Evolutionary conservation across 2,113 vertebrate species (phyloP), one percentile per base, ranked within the genome.

Genomic region (Pteropus alecto): DNA sequence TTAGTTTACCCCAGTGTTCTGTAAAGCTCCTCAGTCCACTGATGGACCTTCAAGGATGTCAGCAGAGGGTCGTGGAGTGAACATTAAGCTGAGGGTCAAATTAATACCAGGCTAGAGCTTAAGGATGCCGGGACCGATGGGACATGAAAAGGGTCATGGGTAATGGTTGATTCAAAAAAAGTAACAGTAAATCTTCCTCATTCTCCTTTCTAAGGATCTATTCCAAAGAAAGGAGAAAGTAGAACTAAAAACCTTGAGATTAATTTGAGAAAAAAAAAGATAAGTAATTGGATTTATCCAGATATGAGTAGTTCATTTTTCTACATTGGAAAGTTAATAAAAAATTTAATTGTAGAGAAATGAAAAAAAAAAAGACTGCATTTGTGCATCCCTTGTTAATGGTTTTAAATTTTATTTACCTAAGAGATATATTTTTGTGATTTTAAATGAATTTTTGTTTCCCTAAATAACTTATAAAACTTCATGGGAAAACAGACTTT

Each of bases 351-450:
- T 12, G 38, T 26, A 56, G 24, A 56, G 73, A 61, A 81, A 73
- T 79, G 16, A 65, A 71, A 15, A 15, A 48, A 76, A 68, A 71
- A 71, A 24, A 73, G 73, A 51, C 21, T 81, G 8, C 11, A 48
- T 88, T 87, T 85, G 73, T 87, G 6, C 13, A 76, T 88, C 30
- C 1, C 13, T 0, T 60, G 19, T 79, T 78, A 33, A 65, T 83
- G 26, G 13, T 63, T 93, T 84, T 56, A 61, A 96, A 21, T 68
- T 61, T 51, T 81, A 89, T 84, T 19, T 71, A 61, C 7, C 18
- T 79, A 18, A 54, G 67, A 86, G 12, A 81, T 67, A 65, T 46
- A 63, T 76, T 68, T 71, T 3, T 58, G 16, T 38, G 9, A 56
- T 73, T 82, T 48, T 33, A 38, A 65, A 6, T 74, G 16, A 71